Conservation (phyloP, 2,113 vertebrate species). For the Tauraco erythrolophus region DNA sequence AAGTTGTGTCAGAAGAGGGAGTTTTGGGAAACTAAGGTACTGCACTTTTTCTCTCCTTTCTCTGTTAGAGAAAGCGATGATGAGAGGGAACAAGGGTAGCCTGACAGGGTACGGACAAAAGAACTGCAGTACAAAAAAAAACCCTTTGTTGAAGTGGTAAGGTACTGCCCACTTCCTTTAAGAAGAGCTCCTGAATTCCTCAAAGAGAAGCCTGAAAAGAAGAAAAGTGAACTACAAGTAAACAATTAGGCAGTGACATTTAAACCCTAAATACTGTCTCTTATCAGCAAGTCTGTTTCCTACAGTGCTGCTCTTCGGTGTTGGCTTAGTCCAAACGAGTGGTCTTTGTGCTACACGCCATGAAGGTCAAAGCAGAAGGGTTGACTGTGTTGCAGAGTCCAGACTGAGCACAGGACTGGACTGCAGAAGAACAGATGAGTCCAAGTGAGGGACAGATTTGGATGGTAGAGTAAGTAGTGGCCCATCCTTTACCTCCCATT, state of each 20-base stretch:
- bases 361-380: not conserved
- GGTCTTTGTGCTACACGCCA: accelerated
- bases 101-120: not conserved
- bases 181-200: not conserved
- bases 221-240: not conserved
- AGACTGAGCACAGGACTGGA: not conserved
- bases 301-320: not conserved
- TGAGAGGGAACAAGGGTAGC: not conserved
- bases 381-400: not conserved
- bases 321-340: not conserved
- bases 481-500: not conserved
- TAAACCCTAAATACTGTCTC: not conserved
- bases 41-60: not conserved
- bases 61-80: not conserved
- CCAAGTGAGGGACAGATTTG: not conserved
- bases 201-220: not conserved
- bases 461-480: too few relatives aligned
- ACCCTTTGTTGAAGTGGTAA: not conserved
- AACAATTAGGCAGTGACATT: not conserved
- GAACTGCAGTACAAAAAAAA: not conserved
- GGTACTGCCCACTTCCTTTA: not conserved
- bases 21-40: not conserved
- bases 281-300: not conserved
- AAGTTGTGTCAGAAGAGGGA: not conserved
- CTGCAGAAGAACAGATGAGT: not conserved